Percentiles rank a stretch among this genome's conserved stretches.
These are phyloP conservation scores for Cryptus viduatorius DNA, from an alignment of 2,888 invertebrate genomes.

Conservation along the genomic window DNA sequence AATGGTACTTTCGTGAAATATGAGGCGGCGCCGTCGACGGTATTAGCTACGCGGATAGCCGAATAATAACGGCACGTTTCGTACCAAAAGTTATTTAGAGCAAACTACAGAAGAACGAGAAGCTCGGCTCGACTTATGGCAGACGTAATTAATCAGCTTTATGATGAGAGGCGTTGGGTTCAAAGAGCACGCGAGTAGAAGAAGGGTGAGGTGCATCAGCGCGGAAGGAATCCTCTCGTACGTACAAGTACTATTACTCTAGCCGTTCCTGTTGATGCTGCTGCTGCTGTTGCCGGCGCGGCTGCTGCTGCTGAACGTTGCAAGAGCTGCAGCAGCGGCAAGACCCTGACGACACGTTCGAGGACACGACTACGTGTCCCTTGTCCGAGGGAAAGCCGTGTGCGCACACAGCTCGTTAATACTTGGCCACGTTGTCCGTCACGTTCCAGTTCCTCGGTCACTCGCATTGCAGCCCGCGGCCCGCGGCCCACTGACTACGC, in stretches of 20 bases:
- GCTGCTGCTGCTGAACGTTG: constrained; percentile 44
- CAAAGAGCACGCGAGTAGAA: constrained; percentile 11
- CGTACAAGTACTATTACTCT: constrained; percentile 38
- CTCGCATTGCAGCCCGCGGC: constrained; percentile 43
- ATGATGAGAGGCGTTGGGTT: constrained; percentile 40
- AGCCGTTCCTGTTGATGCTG: constrained; percentile 17
- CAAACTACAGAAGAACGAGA: not conserved
- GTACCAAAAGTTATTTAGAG: constrained; percentile 26
- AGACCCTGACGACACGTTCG: constrained; percentile 63
- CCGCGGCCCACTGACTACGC: constrained; percentile 25
- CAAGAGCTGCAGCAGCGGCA: constrained; percentile 37
- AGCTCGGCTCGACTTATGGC: constrained; percentile 1
- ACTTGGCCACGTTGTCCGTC: constrained; percentile 66
- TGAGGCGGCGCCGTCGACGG: not conserved
- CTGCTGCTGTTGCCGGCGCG: not conserved
- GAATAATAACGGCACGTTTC: constrained; percentile 8
- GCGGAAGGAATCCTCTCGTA: constrained; percentile 32
- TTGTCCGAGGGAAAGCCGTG: constrained; percentile 62
- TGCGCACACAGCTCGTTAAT: constrained; percentile 60
- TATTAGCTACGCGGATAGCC: not conserved
- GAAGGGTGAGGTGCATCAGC: not conserved
- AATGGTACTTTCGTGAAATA: not conserved
- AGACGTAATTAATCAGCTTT: constrained; percentile 47
- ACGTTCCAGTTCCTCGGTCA: constrained; percentile 62
- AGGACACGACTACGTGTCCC: constrained; percentile 60